Evolutionary conservation across 2,797 vertebrate species (phyloP).

Genomic region (Monodelphis domestica): DNA sequence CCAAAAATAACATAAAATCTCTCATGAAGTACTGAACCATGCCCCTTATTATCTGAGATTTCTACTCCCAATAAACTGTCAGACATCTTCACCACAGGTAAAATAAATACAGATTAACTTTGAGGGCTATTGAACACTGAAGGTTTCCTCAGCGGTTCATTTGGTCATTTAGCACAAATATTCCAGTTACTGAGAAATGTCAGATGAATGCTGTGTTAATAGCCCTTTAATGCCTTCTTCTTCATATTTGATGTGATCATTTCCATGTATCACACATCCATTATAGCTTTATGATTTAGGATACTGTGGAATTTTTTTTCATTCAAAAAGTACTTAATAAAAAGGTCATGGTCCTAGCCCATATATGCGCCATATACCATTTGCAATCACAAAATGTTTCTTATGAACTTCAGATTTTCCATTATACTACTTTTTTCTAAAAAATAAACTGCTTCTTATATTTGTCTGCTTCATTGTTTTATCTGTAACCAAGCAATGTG

Average conservation of each 20-base stretch:
- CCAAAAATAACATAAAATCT: neutral
- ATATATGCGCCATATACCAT: neutral
- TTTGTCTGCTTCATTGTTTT: neutral
- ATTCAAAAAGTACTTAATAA: neutral
- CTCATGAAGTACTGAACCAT: neutral
- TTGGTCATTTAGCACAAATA: constrained; percentile 10
- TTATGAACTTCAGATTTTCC: neutral
- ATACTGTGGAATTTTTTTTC: neutral
- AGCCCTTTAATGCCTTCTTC: neutral
- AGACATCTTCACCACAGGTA: neutral
- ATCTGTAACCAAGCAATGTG: neutral
- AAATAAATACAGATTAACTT: neutral
- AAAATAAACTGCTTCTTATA: neutral
- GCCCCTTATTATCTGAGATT: neutral
- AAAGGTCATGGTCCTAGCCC: neutral
- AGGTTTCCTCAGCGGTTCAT: neutral
- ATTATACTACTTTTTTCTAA: neutral
- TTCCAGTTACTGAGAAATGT: neutral
- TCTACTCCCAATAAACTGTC: neutral
- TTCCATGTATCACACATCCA: neutral
- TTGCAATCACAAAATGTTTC: neutral
- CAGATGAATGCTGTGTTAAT: neutral
- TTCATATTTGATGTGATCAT: neutral
- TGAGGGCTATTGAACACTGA: neutral
- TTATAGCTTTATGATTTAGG: neutral